A percentile compares a stretch with the other conserved stretches of the same genome.
These are phyloP conservation scores for Platalea minor DNA, from an alignment of 2,797 vertebrate species.

Conservation along the genomic window DNA sequence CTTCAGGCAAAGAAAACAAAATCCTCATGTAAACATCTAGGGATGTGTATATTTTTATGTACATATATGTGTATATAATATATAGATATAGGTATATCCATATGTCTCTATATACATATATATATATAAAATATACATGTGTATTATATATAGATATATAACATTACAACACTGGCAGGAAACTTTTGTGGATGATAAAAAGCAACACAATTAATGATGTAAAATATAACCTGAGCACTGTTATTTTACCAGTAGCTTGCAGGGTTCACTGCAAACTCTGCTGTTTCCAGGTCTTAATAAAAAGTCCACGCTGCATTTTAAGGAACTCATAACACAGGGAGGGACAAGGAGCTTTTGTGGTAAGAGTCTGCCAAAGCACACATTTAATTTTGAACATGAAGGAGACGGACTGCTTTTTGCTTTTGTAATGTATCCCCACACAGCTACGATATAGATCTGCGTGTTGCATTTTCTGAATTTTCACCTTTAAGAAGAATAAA, in stretches of 20 bases:
- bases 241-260: not conserved
- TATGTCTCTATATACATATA: not conserved
- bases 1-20: slow-evolving; percentile 67
- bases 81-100: accelerated
- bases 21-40: not conserved
- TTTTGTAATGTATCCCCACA: not conserved
- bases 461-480: not conserved
- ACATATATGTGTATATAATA: accelerated
- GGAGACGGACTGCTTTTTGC: not conserved
- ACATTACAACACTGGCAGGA: not conserved
- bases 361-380: not conserved
- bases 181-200: not conserved
- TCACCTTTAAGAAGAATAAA: not conserved
- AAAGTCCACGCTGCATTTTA: not conserved
- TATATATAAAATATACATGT: too few relatives aligned
- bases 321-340: not conserved
- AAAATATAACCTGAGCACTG: not conserved
- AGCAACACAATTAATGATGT: too few relatives aligned
- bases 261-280: not conserved
- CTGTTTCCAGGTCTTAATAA: not conserved
- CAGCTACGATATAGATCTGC: not conserved
- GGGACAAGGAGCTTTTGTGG: not conserved
- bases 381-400: not conserved
- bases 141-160: too few relatives aligned
- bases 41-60: not conserved